Evolutionary conservation across 1,140 invertebrate species (phyloP), one percentile per base, ranked within the genome.

Genomic region (Ectropis grisescens): DNA sequence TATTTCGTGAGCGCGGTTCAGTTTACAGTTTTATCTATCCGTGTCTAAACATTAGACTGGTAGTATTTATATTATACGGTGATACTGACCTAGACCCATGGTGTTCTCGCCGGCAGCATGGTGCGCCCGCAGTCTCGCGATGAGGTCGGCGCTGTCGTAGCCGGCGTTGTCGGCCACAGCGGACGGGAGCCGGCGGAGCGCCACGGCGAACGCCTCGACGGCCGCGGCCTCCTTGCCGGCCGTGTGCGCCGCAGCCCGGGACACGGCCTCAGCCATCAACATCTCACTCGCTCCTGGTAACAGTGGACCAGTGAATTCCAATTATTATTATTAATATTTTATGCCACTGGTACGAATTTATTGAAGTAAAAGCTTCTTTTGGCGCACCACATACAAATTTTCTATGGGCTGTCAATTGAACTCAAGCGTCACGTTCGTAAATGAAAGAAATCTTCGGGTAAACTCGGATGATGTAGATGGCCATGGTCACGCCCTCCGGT

Each of bases 131-230:
- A 99, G 85, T 61, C 97, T 89, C 10, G 94, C 92, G 19, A 99
- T 85, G 13, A 99, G 83, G 53, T 98, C 94, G 6, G 97, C 93
- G 29, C 96, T 98, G 85, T 99, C 98, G 71, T 95, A 98, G 34
- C 98, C 98, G 47, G 94, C 98, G 84, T 99, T 99, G 72, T 99
- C 98, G 13, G 96, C 96, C 53, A 99, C 98, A 29, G 93, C 93
- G 13, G 93, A 96, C 2, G 98, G 98, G 29, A 99, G 82, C 59
- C 95, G 88, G 32, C 91, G 86, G 15, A 95, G 76, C 15, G 98
- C 96, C 44, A 88, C 87, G 12, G 95, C 95, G 85, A 97, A 99
- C 0, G 96, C 88, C 84, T 99, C 97, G 86, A 98, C 98, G 1
- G 98, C 98, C 12, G 98, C 89, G 11, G 97, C 90, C 84, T 99